Evolutionary conservation across 1,140 invertebrate species (phyloP).

Genomic region (Drosophila tristis): DNA sequence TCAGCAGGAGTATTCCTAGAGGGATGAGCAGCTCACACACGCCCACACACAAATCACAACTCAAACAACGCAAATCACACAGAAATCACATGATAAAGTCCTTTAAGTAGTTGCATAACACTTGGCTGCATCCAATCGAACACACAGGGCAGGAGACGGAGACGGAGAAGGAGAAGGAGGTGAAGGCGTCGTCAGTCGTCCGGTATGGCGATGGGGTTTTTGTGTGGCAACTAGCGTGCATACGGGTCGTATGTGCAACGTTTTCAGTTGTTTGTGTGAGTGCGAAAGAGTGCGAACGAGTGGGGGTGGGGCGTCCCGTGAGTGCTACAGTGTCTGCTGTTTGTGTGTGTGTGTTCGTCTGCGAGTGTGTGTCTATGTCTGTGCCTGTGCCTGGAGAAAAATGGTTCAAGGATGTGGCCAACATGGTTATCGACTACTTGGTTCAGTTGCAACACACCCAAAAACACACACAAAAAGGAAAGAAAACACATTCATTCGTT

Average conservation of each 20-base stretch:
- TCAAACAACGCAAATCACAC: conserved; percentile 63
- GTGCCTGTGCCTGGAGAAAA: conserved; percentile 23
- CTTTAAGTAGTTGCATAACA: conserved; percentile 82
- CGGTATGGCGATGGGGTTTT: neutral
- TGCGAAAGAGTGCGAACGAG: too few relatives aligned
- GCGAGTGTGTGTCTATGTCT: conserved; percentile 9
- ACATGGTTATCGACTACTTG: conserved; percentile 63
- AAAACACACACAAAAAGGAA: conserved; percentile 1
- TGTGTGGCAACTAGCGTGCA: conserved; percentile 73
- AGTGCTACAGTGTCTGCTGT: conserved; percentile 8
- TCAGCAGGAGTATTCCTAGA: neutral
- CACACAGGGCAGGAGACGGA: neutral
- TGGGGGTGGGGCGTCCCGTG: too few relatives aligned
- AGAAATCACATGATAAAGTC: conserved; percentile 75
- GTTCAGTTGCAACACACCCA: conserved; percentile 48
- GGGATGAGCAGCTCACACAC: conserved; percentile 18
- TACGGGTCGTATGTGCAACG: conserved; percentile 77
- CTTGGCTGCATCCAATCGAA: conserved; percentile 70
- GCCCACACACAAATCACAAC: conserved; percentile 52
- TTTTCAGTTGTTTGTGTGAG: conserved; percentile 66
- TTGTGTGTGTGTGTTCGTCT: conserved; percentile 25
- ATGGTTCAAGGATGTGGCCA: conserved; percentile 57
- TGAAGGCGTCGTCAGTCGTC: neutral
- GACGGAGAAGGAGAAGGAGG: neutral
- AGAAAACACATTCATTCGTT: conserved; percentile 15